Percentiles rank a stretch among this genome's conserved stretches.
Conservation (phyloP, 1,140 invertebrate genomes). For the Danaus plexippus region DNA sequence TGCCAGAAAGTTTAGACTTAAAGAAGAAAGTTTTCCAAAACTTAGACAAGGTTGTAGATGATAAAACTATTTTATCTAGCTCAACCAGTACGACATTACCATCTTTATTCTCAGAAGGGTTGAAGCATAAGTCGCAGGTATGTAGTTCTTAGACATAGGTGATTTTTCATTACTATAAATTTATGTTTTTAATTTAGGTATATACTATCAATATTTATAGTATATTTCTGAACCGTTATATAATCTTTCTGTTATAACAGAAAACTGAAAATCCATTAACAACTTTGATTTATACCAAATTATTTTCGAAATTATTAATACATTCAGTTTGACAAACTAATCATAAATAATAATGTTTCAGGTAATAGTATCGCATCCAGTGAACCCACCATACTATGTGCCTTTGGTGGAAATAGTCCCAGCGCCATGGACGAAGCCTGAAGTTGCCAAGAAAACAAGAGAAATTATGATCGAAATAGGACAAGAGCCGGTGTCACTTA, state of each 20-base stretch:
- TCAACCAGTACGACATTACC: constrained; percentile 93
- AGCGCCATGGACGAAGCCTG: constrained; percentile 87
- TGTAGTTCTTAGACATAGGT: constrained; percentile 2
- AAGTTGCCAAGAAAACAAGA: constrained; percentile 78
- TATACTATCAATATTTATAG: too few species aligned
- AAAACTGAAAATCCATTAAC: too few species aligned
- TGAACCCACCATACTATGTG: constrained; percentile 97
- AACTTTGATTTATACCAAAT: too few species aligned
- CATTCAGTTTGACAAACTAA: too few species aligned
- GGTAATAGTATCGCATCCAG: constrained; percentile 86
- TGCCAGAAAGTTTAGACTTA: constrained; percentile 89
- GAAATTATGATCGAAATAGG: constrained; percentile 90
- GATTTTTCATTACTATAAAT: too few species aligned
- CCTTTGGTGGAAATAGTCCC: constrained; percentile 95
- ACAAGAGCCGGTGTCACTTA: constrained; percentile 89
- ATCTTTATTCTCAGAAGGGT: constrained; percentile 85
- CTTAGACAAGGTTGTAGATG: constrained; percentile 82
- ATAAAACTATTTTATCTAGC: constrained; percentile 85
- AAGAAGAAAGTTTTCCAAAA: constrained; percentile 87
- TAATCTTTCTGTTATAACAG: too few species aligned
- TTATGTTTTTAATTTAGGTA: too few species aligned
- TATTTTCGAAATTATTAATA: too few species aligned
- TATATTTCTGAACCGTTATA: too few species aligned
- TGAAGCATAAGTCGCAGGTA: constrained; percentile 83
- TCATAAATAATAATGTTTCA: constrained; percentile 18